Conservation (phyloP, 2,113 vertebrate species). For the Eclectus roratus region DNA sequence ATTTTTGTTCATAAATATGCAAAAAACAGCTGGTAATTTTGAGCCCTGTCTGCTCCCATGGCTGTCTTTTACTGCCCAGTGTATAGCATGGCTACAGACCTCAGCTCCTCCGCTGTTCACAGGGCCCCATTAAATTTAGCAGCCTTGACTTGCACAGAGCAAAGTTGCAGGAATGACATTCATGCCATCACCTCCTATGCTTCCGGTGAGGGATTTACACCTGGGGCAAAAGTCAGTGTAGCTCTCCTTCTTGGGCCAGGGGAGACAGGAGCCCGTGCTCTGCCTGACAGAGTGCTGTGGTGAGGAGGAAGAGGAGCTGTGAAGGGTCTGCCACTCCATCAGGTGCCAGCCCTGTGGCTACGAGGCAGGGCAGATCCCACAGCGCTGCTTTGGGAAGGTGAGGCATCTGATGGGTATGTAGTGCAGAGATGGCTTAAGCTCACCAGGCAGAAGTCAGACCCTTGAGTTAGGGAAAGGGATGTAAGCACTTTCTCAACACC, state of each 20-base stretch:
- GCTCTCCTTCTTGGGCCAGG: not conserved
- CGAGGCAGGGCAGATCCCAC: not conserved
- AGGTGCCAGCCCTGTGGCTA: not conserved
- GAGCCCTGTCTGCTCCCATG: not conserved
- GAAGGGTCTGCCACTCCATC: fast-evolving
- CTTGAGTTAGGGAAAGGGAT: not conserved
- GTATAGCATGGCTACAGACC: not conserved
- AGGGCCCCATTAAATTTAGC: not conserved
- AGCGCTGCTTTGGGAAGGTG: fast-evolving
- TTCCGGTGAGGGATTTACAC: not conserved
- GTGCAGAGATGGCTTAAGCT: not conserved
- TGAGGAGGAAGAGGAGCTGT: not conserved
- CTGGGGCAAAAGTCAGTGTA: fast-evolving
- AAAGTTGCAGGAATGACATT: not conserved
- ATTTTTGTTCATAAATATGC: not conserved
- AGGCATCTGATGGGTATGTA: fast-evolving
- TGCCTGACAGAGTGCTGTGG: fast-evolving
- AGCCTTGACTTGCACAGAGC: not conserved
- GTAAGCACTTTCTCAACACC: not conserved
- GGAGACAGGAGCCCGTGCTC: not conserved
- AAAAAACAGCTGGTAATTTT: not conserved
- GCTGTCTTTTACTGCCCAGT: not conserved
- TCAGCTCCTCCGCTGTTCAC: not conserved
- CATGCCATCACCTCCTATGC: not conserved
- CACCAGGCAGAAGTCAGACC: not conserved